These are phyloP conservation scores for Albula glossodonta DNA, from an alignment of 2,113 vertebrate species.

Conservation along the genomic window DNA sequence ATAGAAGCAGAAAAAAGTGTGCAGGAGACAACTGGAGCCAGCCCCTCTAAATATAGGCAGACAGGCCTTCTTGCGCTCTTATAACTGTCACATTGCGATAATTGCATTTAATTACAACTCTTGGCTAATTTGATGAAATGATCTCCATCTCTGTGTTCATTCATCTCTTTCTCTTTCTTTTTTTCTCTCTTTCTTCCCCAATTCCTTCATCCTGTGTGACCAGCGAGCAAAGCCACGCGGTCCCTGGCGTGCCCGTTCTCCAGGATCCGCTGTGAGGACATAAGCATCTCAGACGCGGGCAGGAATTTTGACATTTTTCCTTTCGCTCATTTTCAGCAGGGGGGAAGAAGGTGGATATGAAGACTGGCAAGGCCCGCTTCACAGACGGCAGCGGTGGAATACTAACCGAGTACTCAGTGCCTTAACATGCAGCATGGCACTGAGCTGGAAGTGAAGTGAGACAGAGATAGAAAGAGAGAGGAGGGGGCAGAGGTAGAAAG, in stretches of 20 bases:
- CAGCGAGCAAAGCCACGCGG: not conserved
- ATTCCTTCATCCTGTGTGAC: not conserved
- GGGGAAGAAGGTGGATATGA: slow-evolving; percentile 65
- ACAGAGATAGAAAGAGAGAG: not conserved
- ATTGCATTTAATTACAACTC: slow-evolving; percentile 36
- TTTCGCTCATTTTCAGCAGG: slow-evolving; percentile 61
- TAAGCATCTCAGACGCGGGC: slow-evolving; percentile 71
- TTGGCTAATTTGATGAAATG: slow-evolving; percentile 20
- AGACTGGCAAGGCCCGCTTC: slow-evolving; percentile 62
- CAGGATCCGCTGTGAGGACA: slow-evolving; percentile 66
- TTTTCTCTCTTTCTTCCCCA: slow-evolving; percentile 10
- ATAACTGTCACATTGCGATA: slow-evolving; percentile 35
- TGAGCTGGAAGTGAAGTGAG: slow-evolving; percentile 68
- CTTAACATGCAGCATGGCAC: slow-evolving; percentile 71
- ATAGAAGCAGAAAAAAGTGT: not conserved
- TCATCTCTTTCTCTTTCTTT: not conserved
- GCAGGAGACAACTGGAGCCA: slow-evolving; percentile 17
- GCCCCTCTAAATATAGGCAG: not conserved
- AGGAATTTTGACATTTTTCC: slow-evolving; percentile 43
- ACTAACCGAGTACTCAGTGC: slow-evolving; percentile 68
- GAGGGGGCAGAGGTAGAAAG: slow-evolving; percentile 6
- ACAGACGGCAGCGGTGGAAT: slow-evolving; percentile 61
- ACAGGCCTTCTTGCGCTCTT: slow-evolving; percentile 20
- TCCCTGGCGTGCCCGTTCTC: not conserved
- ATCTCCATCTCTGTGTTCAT: slow-evolving; percentile 20